A percentile compares a stretch with the other conserved stretches of the same genome.
Evolutionary conservation across 2,888 invertebrate species (phyloP).

Genomic region (Dorcus hopei): DNA sequence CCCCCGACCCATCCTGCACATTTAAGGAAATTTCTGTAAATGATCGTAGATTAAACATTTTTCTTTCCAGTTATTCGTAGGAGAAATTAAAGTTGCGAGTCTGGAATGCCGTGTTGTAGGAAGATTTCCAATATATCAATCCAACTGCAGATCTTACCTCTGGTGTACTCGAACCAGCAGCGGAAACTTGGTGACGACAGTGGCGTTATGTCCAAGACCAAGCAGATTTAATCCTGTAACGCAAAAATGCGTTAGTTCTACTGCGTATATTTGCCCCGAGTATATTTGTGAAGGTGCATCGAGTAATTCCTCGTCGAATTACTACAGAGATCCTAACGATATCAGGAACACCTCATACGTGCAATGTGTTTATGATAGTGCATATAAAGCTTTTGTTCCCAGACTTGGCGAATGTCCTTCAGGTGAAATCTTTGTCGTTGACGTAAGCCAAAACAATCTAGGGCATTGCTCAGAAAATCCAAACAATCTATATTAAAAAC

Average conservation of each 20-base stretch:
- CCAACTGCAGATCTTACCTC: conserved; percentile 8
- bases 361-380: conserved; percentile 6
- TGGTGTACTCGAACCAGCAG: not conserved
- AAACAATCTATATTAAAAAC: not conserved
- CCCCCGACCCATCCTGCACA: too few species aligned
- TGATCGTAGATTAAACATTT: not conserved
- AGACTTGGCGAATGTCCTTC: conserved; percentile 37
- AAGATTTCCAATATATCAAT: conserved; percentile 9
- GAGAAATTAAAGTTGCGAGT: conserved; percentile 4
- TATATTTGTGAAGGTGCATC: conserved; percentile 4
- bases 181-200: not conserved
- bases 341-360: conserved; percentile 8
- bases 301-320: not conserved
- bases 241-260: conserved; percentile 4
- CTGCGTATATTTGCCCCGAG: conserved; percentile 9
- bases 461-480: not conserved
- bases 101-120: conserved; percentile 2
- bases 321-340: conserved; percentile 14
- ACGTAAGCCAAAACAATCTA: not conserved
- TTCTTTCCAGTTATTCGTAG: not conserved
- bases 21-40: not conserved
- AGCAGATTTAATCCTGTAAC: conserved; percentile 13
- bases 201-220: conserved; percentile 5
- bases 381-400: conserved; percentile 7
- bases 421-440: conserved; percentile 36